Evolutionary conservation across 2,113 vertebrate species (phyloP).

Genomic region (Megaceryle maxima): DNA sequence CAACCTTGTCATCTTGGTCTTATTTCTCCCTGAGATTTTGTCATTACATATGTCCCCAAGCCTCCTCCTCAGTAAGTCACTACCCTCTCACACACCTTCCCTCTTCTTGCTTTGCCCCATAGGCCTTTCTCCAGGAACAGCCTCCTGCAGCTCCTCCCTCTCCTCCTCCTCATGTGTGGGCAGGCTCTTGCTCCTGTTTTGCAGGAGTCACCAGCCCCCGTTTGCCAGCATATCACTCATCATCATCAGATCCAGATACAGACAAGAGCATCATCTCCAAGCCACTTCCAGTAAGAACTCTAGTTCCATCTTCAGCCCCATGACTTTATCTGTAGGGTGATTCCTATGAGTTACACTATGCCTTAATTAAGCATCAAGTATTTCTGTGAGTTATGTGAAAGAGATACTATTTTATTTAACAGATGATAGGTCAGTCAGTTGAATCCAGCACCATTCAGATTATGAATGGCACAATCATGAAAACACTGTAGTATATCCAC

Average conservation of each 20-base stretch:
- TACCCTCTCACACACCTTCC: not conserved
- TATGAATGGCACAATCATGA: not conserved
- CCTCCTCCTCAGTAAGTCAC: not conserved
- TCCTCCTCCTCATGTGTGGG: rapidly evolving
- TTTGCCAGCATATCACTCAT: not conserved
- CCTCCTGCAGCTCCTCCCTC: not conserved
- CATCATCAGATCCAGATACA: not conserved
- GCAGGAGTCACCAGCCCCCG: not conserved
- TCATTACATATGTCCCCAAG: not conserved
- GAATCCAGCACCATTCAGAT: not conserved
- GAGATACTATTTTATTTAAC: not conserved
- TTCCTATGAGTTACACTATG: not conserved
- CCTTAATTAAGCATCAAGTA: not conserved
- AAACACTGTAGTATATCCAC: not conserved
- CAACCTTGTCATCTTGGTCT: not conserved
- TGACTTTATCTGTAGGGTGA: not conserved
- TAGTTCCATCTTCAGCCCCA: not conserved
- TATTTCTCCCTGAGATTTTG: not conserved
- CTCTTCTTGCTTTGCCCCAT: not conserved
- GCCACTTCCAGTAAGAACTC: not conserved
- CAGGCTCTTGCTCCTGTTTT: not conserved
- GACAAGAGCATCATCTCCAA: not conserved
- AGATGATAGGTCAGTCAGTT: not conserved
- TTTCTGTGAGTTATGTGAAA: not conserved
- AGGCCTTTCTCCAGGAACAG: not conserved